Percentiles rank a stretch among this genome's conserved stretches.
Conservation (phyloP, 2,797 vertebrate genomes). For the Mallotus villosus region DNA sequence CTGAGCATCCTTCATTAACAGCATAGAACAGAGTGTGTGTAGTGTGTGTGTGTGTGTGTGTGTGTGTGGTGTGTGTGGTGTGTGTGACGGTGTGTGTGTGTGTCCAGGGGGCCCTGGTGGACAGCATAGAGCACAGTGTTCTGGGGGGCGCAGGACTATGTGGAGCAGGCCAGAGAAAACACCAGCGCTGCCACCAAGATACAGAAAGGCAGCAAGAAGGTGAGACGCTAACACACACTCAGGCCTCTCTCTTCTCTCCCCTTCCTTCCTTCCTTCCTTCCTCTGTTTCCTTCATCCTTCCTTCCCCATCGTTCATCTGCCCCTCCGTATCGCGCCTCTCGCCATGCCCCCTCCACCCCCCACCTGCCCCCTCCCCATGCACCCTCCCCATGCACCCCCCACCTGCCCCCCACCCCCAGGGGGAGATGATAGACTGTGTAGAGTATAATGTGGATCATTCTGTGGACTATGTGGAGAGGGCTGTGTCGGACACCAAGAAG, state of each 20-base stretch:
- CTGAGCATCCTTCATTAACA: conserved; percentile 43
- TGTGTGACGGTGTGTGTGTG: conserved; percentile 10
- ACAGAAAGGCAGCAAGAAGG: conserved; percentile 68
- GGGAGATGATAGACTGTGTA: conserved; percentile 97
- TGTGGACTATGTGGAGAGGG: conserved; percentile 93
- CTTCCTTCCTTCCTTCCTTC: background rate
- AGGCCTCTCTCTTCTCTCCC: conserved; percentile 23
- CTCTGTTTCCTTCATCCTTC: background rate
- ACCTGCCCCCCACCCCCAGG: conserved; percentile 67
- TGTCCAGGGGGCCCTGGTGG: conserved; percentile 72
- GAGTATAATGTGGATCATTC: conserved; percentile 97
- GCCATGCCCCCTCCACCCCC: background rate
- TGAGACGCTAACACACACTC: conserved; percentile 58
- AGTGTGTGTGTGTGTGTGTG: conserved; percentile 3
- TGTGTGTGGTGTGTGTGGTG: background rate
- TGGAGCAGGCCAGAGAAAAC: conserved; percentile 71
- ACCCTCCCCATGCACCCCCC: no score
- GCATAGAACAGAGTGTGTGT: background rate
- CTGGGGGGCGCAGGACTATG: conserved; percentile 64
- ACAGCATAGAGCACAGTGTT: conserved; percentile 76
- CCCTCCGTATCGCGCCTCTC: background rate
- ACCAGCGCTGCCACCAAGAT: conserved; percentile 71
- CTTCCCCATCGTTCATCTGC: background rate
- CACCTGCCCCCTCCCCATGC: background rate
- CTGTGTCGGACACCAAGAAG: conserved; percentile 95